Evolutionary conservation across 2,113 vertebrate species (phyloP), one percentile per base, ranked within the genome.

Genomic region (Talpa occidentalis): DNA sequence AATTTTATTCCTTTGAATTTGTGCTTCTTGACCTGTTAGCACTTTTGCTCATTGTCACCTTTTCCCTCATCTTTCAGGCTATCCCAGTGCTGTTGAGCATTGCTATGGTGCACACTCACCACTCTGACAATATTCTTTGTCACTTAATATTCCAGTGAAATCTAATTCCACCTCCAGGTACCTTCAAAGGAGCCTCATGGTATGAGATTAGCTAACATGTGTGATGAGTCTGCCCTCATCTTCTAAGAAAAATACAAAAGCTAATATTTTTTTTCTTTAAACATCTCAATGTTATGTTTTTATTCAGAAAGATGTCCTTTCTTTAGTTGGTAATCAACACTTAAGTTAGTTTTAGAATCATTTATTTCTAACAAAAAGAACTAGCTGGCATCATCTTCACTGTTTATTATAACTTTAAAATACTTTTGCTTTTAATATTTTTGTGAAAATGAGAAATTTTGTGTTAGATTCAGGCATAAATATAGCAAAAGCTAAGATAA

Each of bases 331-430:
- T 60, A 91, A 77, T 81, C 14, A 77, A 6, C 24, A 42, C 66
- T 16, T 81, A 77, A 60, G 6, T n/a, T 79, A 76, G 15, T 59
- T 60, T 78, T 47, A 90, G 3, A 17, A 77, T 66, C 37, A 8
- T 24, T 76, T 85, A 72, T 60, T 84, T 15, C 66, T 93, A 49
- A 35, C n/a, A n/a, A 76, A 59, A 26, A 69, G 78, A 66, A 1
- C 1, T 40, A 64, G 12, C 49, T 19, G 40, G 24, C n/a, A 56
- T 54, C 37, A 14, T 52, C 49, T 52, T 52, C 49, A 52, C 3
- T 79, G 74, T 37, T 52, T 32, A 86, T 21, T 78, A 66, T 74
- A 82, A 82, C 42, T 6, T 84, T 80, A 70, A 77, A 91, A 62
- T 73, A 73, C 16, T 62, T 67, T 88, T 74, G 4, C 40, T 44